Percentiles rank a stretch among this genome's conserved stretches.
Conservation (phyloP, 2,888 invertebrate genomes). For the Eulithis prunata region DNA sequence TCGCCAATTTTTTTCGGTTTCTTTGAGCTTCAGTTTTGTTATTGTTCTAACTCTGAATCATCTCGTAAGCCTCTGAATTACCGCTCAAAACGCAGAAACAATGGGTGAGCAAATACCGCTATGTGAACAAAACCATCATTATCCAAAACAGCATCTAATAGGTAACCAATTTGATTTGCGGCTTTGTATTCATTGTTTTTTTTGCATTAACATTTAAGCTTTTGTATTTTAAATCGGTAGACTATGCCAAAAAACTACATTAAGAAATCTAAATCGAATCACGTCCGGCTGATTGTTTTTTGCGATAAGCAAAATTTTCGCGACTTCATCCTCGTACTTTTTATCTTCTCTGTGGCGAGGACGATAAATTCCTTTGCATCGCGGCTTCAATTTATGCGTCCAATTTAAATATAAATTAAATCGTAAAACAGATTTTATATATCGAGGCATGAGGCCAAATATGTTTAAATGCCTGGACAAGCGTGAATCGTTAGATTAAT, state of each 20-base stretch:
- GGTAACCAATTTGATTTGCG: conserved; percentile 58
- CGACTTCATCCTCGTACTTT: conserved; percentile 40
- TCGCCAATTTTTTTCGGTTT: conserved; percentile 47
- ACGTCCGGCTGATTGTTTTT: conserved; percentile 70
- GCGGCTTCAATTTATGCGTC: conserved; percentile 37
- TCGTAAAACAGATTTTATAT: conserved; percentile 37
- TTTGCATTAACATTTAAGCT: conserved; percentile 60
- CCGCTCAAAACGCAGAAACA: conserved; percentile 45
- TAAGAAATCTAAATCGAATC: conserved; percentile 73
- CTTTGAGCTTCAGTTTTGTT: conserved; percentile 28
- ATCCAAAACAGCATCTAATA: conserved; percentile 51
- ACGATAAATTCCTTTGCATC: conserved; percentile 42
- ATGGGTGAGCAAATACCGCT: conserved; percentile 53
- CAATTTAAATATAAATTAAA: conserved; percentile 45
- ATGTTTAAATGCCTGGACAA: conserved; percentile 27
- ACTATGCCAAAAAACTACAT: conserved; percentile 59
- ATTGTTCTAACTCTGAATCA: conserved; percentile 40
- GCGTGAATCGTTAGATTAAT: neutral
- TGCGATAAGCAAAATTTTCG: conserved; percentile 61
- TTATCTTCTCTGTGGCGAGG: conserved; percentile 34
- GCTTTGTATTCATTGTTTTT: conserved; percentile 62
- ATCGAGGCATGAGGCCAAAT: conserved; percentile 24
- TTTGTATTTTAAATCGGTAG: conserved; percentile 60
- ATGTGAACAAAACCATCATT: conserved; percentile 49
- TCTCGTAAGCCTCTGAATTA: conserved; percentile 42